Conservation (phyloP, 1,140 invertebrate species). For the Tyrophagus putrescentiae region DNA sequence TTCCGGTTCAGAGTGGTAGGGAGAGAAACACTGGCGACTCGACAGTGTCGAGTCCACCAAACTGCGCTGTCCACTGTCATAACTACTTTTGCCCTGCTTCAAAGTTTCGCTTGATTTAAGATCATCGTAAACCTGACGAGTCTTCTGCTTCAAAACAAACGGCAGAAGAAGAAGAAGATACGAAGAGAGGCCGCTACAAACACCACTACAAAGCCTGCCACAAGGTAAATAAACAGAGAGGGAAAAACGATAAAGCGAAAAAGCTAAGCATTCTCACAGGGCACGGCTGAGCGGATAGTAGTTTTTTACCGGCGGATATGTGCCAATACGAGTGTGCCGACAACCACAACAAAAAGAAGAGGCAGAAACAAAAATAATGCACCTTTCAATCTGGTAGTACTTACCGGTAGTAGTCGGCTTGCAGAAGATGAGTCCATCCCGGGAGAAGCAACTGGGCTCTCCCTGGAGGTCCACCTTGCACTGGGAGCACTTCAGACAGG, state of each 20-base stretch:
- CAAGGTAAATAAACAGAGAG: slow-evolving; percentile 5
- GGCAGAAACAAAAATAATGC: too few relatives aligned
- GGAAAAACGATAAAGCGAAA: too few relatives aligned
- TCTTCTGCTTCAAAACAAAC: background rate
- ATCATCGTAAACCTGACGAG: background rate
- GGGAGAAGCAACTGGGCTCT: slow-evolving; percentile 79
- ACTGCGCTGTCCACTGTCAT: background rate
- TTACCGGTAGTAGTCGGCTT: slow-evolving; percentile 96
- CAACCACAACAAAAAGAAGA: too few relatives aligned
- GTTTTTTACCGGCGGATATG: too few relatives aligned
- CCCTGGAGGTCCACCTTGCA: slow-evolving; percentile 69
- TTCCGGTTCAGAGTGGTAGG: too few relatives aligned
- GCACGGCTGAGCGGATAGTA: too few relatives aligned
- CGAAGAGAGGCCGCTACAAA: too few relatives aligned
- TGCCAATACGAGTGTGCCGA: too few relatives aligned
- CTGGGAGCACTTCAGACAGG: slow-evolving; percentile 60
- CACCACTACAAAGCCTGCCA: too few relatives aligned
- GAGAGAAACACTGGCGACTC: background rate
- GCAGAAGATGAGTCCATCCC: slow-evolving; percentile 88
- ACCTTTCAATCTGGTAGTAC: slow-evolving; percentile 33
- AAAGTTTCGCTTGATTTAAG: slow-evolving; percentile 1
- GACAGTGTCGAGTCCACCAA: background rate
- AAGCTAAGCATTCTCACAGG: too few relatives aligned
- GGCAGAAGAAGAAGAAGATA: too few relatives aligned
- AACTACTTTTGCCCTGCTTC: background rate